phyloP scores from a whole-genome alignment of 2,888 invertebrate species.

The Heliconius hortense region DNA sequence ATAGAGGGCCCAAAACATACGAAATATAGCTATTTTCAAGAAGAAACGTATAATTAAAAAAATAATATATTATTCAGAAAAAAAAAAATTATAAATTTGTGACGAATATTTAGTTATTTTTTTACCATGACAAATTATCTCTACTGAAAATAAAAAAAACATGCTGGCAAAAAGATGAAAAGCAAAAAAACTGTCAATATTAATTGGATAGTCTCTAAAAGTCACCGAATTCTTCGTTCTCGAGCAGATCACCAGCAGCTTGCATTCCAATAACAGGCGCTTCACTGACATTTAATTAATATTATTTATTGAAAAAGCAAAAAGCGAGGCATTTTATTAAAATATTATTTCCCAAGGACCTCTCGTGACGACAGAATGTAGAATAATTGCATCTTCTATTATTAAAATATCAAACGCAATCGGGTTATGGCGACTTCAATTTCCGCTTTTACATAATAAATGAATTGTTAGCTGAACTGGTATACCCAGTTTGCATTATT shows the following conservation, averaged over 20 bases:
- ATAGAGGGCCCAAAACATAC: too few species aligned
- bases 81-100: too few species aligned
- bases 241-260: constrained; percentile 22
- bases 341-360: constrained; percentile 30
- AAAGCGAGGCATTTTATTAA: constrained; percentile 31
- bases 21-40: too few species aligned
- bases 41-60: too few species aligned
- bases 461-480: neutral
- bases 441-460: neutral
- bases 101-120: too few species aligned
- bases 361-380: constrained; percentile 29
- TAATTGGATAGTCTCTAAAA: constrained; percentile 12
- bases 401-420: constrained; percentile 25
- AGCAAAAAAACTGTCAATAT: neutral
- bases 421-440: neutral
- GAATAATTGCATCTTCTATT: constrained; percentile 26
- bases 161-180: neutral
- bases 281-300: constrained; percentile 35
- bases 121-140: too few species aligned
- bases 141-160: too few species aligned
- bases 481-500: neutral
- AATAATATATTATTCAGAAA: too few species aligned
- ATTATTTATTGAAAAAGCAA: constrained; percentile 31
- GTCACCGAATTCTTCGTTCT: neutral
- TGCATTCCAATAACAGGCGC: constrained; percentile 33